Percentiles rank a stretch among this genome's conserved stretches.
Evolutionary conservation across 2,113 vertebrate species (phyloP).

Genomic region (Tretioscincus oriximinensis): DNA sequence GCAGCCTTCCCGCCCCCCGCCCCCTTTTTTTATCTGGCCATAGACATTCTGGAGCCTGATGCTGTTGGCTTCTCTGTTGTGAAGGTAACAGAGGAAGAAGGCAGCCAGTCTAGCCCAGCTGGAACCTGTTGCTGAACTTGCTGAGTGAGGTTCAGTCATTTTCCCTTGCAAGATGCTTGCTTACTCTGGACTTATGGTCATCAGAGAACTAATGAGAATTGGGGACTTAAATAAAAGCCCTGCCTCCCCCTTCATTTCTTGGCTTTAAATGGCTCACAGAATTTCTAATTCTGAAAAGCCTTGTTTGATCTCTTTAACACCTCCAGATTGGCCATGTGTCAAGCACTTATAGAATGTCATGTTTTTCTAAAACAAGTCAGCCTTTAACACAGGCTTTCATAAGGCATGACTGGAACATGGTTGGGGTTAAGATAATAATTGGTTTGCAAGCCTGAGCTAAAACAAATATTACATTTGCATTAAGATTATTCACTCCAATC

Average conservation of each 20-base stretch:
- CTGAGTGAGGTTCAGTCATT: constrained; percentile 13
- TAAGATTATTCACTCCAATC: constrained; percentile 19
- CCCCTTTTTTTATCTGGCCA: neutral
- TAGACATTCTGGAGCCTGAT: constrained; percentile 34
- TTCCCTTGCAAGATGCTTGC: neutral
- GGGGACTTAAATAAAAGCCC: neutral
- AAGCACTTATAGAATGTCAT: constrained; percentile 14
- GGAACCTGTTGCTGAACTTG: constrained; percentile 20
- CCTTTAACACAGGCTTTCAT: constrained; percentile 9
- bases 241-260: neutral
- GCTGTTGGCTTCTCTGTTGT: constrained; percentile 16
- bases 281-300: constrained; percentile 22
- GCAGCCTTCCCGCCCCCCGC: too few species aligned
- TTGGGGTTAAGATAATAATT: constrained; percentile 43
- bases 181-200: constrained; percentile 11
- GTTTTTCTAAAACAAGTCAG: constrained; percentile 28
- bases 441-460: constrained; percentile 35
- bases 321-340: constrained; percentile 10
- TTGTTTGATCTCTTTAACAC: constrained; percentile 22
- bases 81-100: constrained; percentile 22
- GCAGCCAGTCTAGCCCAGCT: constrained; percentile 18
- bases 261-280: neutral
- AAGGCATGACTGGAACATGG: constrained; percentile 14
- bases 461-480: constrained; percentile 42
- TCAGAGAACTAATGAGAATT: neutral